Percentiles rank a stretch among this genome's conserved stretches.
These are phyloP conservation scores for Aleiodes leptofemur DNA, from an alignment of 2,888 invertebrate species.

Conservation along the genomic window DNA sequence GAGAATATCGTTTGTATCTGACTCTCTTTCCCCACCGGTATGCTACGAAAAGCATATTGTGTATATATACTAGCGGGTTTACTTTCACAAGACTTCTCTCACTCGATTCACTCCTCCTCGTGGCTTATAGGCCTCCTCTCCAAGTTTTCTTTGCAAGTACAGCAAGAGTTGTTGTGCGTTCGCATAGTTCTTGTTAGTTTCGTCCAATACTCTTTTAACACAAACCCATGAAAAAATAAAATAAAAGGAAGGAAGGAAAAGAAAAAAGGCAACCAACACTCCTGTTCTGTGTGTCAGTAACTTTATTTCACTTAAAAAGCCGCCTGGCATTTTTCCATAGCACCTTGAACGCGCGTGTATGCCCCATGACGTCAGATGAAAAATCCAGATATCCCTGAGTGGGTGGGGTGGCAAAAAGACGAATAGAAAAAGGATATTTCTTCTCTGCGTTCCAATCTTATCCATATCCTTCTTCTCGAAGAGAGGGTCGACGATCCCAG, in stretches of 20 bases:
- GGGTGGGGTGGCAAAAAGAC: slow-evolving; percentile 32
- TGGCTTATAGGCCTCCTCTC: neutral
- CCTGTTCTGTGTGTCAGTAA: neutral
- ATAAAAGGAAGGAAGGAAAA: no score
- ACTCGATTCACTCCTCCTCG: slow-evolving; percentile 31
- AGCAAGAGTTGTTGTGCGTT: no score
- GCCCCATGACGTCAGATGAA: slow-evolving; percentile 54
- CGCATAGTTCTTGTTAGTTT: no score
- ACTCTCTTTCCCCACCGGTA: slow-evolving; percentile 48
- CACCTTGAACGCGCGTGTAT: slow-evolving; percentile 35
- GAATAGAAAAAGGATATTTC: slow-evolving; percentile 16
- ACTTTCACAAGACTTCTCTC: slow-evolving; percentile 58
- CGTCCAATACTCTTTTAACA: no score
- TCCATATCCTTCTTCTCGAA: slow-evolving; percentile 14
- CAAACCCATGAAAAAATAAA: neutral
- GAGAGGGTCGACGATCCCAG: slow-evolving; percentile 55
- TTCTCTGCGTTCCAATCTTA: slow-evolving; percentile 25
- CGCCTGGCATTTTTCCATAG: neutral
- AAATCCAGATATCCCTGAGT: slow-evolving; percentile 44
- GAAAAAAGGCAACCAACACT: neutral
- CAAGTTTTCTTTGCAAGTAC: no score
- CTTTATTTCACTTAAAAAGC: slow-evolving; percentile 6
- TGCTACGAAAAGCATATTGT: slow-evolving; percentile 37
- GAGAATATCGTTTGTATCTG: slow-evolving; percentile 16
- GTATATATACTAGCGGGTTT: slow-evolving; percentile 53